Percentiles rank a stretch among this genome's conserved stretches.
Conservation (phyloP, 1,140 invertebrate genomes). For the Ips nitidus region DNA sequence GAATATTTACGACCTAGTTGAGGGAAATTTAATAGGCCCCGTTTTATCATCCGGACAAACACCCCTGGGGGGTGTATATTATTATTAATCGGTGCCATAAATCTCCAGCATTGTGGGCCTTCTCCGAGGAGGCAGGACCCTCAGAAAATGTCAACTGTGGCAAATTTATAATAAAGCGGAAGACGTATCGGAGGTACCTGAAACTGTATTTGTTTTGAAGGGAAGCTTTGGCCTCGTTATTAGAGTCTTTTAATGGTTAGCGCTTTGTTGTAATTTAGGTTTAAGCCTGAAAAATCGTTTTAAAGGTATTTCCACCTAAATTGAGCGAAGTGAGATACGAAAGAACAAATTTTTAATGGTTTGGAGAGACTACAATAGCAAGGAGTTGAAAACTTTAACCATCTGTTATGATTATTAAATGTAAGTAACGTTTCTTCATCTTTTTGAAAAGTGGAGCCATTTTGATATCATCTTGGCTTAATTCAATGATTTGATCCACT, state of each 20-base stretch:
- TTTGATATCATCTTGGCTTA: no score
- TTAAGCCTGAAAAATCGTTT: background rate
- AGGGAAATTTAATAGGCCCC: no score
- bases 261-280: background rate
- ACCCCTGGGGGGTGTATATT: background rate
- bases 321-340: no score
- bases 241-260: background rate
- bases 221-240: background rate
- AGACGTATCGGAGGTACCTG: slow-evolving; percentile 13
- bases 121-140: slow-evolving; percentile 1
- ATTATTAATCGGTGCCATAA: slow-evolving; percentile 18
- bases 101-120: slow-evolving; percentile 13
- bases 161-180: slow-evolving; percentile 21
- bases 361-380: no score
- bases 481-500: no score
- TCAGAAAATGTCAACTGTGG: slow-evolving; percentile 19
- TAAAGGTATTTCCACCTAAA: no score
- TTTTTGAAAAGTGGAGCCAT: no score
- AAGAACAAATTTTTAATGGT: no score
- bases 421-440: no score
- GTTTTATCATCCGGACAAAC: background rate
- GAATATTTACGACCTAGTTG: no score
- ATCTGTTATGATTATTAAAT: no score
- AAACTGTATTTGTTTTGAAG: slow-evolving; percentile 8
- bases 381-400: no score